phyloP scores from a whole-genome alignment of 2,113 vertebrate species.

The Psilopogon haemacephalus region DNA sequence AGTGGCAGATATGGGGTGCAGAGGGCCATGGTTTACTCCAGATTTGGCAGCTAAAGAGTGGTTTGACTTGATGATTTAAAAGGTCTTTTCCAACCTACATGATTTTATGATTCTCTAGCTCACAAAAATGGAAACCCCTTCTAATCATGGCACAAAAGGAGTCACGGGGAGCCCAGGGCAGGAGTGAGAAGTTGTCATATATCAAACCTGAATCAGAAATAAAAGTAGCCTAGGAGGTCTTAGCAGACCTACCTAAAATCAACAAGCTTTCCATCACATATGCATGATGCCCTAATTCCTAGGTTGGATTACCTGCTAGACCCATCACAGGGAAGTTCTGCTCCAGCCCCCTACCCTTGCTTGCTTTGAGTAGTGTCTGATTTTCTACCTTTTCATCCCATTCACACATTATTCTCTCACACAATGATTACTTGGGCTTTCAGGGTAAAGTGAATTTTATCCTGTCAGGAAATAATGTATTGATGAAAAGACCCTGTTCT shows the following conservation, averaged over 20 bases:
- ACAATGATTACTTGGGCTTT: conserved; percentile 46
- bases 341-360: not conserved
- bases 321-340: conserved; percentile 14
- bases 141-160: conserved; percentile 1
- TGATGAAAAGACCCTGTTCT: conserved; percentile 52
- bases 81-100: too few relatives aligned
- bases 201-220: not conserved
- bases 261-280: not conserved
- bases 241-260: not conserved
- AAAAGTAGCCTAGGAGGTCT: conserved; percentile 38
- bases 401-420: conserved; percentile 19
- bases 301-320: not conserved
- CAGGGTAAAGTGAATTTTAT: conserved; percentile 32
- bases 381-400: conserved; percentile 53
- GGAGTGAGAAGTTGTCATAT: not conserved
- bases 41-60: too few relatives aligned
- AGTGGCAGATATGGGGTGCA: too few relatives aligned
- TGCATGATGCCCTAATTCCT: conserved; percentile 14
- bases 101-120: not conserved
- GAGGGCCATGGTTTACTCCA: too few relatives aligned
- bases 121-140: not conserved
- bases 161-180: not conserved
- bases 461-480: conserved; percentile 17
- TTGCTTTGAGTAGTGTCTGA: conserved; percentile 27
- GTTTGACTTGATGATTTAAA: too few relatives aligned